Base-by-base conservation (phyloP, 2,797 vertebrate genomes). In the Gymnothorax javanicus region DNA sequence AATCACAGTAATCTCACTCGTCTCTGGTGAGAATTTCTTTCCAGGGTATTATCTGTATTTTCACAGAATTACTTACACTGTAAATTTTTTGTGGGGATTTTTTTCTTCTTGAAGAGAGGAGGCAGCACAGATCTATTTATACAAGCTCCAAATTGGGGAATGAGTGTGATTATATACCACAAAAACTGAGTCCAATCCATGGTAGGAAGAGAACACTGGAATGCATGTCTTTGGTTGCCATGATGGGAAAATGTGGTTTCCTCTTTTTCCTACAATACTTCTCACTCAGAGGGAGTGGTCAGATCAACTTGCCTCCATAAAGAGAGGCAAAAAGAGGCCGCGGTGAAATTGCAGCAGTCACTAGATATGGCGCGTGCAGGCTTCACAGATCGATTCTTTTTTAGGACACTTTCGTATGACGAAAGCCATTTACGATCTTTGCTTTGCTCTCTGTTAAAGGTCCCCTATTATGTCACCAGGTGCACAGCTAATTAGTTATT, bases 391-490 rank as follows among this genome's bases (percentile, higher is more conserved):
- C 69, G 43, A 71, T 11, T 84, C 12, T 59, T 87, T 88, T 43
- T 43, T 43, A 2, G 33, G 58, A 87, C 64, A 69, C 85, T 83
- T 64, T 85, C 83, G 83, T 85, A 90, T 88, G 71, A 86, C 75
- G 82, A 15, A 3, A 83, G 82, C 25, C 13, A 11, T 4, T 25
- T 15, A n/a, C 25, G 7, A 13, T 57, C 56, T 59, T 83, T 83
- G 82, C 12, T 11, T 83, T 58, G 25, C 50, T 25, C 54, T 58
- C 11, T 59, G 82, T n/a, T 27, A 60, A 83, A 27, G n/a, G 56
- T 83, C 33, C 33, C 33, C 33, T 43, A 2, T 43, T 43, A 43
- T 43, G 33, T 43, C 33, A 43, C 33, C 33, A 43, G 33, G 33
- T 43, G 33, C 33, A 43, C 33, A 43, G 33, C 33, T 43, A 43